Conservation (phyloP, 2,888 invertebrate genomes). For the Chironomus riparius region DNA sequence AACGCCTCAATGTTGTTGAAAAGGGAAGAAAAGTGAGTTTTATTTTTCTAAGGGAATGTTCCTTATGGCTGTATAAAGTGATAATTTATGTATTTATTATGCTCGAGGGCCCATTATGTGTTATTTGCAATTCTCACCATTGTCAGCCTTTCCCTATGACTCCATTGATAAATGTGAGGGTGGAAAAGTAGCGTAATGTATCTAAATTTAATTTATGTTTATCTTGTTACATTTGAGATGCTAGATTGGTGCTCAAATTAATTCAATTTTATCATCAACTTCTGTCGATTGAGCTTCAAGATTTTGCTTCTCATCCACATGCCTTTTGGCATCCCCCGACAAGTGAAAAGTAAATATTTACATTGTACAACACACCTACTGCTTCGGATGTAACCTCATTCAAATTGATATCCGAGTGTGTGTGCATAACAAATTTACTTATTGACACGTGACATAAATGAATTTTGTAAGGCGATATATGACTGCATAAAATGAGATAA, state of each 20-base stretch:
- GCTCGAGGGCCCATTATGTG: conserved; percentile 23
- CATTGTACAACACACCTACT: background rate
- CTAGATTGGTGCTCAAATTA: conserved; percentile 20
- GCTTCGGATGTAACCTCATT: background rate
- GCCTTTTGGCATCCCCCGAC: background rate
- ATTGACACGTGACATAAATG: background rate
- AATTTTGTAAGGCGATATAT: no score
- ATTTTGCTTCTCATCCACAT: background rate
- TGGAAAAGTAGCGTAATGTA: conserved; percentile 20
- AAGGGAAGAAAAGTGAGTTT: background rate
- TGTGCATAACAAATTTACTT: background rate
- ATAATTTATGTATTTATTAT: conserved; percentile 28
- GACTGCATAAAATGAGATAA: background rate
- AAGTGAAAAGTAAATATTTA: background rate
- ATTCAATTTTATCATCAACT: conserved; percentile 12
- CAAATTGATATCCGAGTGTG: background rate
- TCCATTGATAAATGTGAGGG: background rate
- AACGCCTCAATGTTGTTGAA: background rate
- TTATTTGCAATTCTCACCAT: background rate
- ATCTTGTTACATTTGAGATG: conserved; percentile 22
- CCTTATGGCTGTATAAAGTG: conserved; percentile 7
- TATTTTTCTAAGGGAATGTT: background rate
- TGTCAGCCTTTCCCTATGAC: background rate
- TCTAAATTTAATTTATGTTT: conserved; percentile 28
- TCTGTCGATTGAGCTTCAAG: background rate